These are phyloP conservation scores for Ailurus styani DNA, from an alignment of 2,113 vertebrate genomes.

Conservation along the genomic window DNA sequence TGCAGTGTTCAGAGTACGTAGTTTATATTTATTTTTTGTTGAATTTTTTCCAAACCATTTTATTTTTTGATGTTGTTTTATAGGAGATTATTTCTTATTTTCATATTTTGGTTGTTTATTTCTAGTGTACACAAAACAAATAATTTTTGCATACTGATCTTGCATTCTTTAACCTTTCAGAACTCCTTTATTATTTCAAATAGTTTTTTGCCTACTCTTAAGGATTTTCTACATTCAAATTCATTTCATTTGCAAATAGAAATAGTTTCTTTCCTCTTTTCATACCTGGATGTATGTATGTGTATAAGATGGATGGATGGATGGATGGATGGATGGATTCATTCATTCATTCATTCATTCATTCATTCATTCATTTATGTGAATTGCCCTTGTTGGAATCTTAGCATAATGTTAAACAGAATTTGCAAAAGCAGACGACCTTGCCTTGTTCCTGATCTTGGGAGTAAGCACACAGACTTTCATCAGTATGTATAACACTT, in stretches of 20 bases:
- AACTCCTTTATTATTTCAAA: neutral
- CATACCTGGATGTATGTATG: neutral
- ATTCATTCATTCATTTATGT: neutral
- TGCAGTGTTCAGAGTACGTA: neutral
- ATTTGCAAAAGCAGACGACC: neutral
- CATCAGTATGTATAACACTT: neutral
- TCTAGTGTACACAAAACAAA: neutral
- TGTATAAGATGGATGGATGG: neutral
- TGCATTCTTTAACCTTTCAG: neutral
- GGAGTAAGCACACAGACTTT: neutral
- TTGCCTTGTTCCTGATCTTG: neutral
- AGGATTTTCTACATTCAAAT: neutral
- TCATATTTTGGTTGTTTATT: neutral
- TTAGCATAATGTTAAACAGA: neutral
- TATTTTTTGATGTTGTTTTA: neutral
- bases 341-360: neutral
- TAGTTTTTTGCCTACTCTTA: neutral
- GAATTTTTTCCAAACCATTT: neutral
- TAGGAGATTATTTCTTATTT: neutral
- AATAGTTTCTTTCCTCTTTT: neutral
- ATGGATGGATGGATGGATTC: neutral
- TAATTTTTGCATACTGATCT: neutral
- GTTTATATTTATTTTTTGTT: neutral
- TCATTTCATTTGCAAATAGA: neutral
- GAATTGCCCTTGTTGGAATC: neutral